A percentile compares a stretch with the other conserved stretches of the same genome.
Conservation (phyloP, 2,797 vertebrate species). For the Myotis findleyi region DNA sequence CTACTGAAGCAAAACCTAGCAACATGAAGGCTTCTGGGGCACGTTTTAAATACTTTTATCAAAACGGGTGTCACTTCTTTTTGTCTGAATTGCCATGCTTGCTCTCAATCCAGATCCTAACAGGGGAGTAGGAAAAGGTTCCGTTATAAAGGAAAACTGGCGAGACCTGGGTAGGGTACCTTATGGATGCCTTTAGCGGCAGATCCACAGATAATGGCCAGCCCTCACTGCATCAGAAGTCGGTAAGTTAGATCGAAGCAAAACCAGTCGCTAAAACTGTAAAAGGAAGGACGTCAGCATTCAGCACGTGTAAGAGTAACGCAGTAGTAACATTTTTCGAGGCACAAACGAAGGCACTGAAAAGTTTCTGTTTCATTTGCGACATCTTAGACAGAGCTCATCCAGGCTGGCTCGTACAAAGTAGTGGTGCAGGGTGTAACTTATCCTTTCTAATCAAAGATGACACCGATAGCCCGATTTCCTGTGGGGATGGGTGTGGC, state of each 20-base stretch:
- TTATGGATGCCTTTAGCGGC: neutral
- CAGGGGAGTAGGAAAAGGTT: neutral
- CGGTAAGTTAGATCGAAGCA: neutral
- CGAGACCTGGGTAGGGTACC: neutral
- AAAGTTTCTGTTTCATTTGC: slow-evolving; percentile 52
- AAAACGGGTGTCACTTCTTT: slow-evolving; percentile 24
- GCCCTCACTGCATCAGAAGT: neutral
- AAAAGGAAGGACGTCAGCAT: neutral
- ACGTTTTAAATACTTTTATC: slow-evolving; percentile 42
- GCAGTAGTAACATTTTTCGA: neutral
- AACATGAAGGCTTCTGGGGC: neutral
- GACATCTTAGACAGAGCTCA: neutral
- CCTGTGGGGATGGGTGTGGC: slow-evolving; percentile 79
- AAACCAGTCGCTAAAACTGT: neutral
- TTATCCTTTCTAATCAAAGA: slow-evolving; percentile 77
- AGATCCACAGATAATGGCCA: neutral
- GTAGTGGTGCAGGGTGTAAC: slow-evolving; percentile 45
- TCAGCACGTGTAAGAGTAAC: neutral
- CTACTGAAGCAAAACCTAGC: neutral
- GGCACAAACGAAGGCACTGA: neutral
- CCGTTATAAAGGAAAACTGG: neutral
- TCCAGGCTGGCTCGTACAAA: neutral
- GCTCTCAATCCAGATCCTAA: slow-evolving; percentile 19
- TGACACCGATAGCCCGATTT: slow-evolving; percentile 71
- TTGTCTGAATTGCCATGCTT: neutral